Base-by-base conservation (phyloP, 2,113 vertebrate species). In the Phycodurus eques region DNA sequence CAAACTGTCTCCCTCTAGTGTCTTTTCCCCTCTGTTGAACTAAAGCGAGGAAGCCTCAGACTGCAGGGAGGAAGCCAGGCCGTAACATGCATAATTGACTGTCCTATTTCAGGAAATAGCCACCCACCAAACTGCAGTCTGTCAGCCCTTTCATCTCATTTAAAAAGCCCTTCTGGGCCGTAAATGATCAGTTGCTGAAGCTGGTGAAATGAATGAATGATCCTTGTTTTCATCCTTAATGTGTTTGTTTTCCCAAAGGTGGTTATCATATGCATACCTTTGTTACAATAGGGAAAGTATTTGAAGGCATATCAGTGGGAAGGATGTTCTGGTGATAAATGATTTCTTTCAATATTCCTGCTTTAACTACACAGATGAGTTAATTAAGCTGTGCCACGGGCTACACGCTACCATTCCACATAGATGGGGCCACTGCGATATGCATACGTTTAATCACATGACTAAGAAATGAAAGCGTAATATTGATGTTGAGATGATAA, bases 1-100 rank as follows among this genome's bases (percentile, higher is more conserved):
- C 83, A 87, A 86, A 89, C 82, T 91, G 90, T 91, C 90, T 90
- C 88, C 90, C 90, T 85, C 90, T 91, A 91, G 90, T 87, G 90
- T 87, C 85, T 74, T 80, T 69, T 81, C 68, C 56, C 75, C n/a
- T 67, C 68, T 71, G 39, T 67, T 68, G 67, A 68, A 71, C 60
- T 75, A 67, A 77, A 61, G 71, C 70, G 71, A 80, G 77, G 51
- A 70, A 75, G 75, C 72, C 64, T 75, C 70, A 59, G 68, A 72
- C 79, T 81, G 87, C 82, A 79, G 66, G 79, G 80, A 83, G 71
- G 75, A 68, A 80, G 80, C 77, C 76, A 78, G 78, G 75, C 82
- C 59, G 78, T 82, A 75, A 88, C 89, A 91, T 88, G 81, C 87
- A 91, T 89, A 89, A 91, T 85, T 88, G 87, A 89, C 87, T 82